phyloP scores from a whole-genome alignment of 2,113 vertebrate genomes.

The Drymodes brunneopygia region DNA sequence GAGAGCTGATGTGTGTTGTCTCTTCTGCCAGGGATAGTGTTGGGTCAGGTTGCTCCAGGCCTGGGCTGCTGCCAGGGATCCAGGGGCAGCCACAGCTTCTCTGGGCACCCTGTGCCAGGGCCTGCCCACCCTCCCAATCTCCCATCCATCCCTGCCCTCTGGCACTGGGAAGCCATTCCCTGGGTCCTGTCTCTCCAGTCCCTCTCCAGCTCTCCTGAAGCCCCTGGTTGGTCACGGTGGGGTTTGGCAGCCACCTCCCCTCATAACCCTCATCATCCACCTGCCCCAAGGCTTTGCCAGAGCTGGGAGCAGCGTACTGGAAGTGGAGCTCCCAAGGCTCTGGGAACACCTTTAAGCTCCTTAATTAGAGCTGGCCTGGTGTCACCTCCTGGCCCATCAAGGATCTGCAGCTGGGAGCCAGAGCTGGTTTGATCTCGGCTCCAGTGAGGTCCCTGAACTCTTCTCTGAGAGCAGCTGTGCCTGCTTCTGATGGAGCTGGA shows the following conservation, averaged over 20 bases:
- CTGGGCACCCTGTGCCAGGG: neutral
- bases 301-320: fast-evolving
- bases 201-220: neutral
- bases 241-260: neutral
- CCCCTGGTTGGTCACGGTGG: fast-evolving
- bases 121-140: neutral
- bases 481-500: neutral
- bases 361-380: neutral
- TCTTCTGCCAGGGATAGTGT: neutral
- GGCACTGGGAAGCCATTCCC: neutral
- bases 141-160: neutral
- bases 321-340: neutral
- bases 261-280: fast-evolving
- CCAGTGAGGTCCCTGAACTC: neutral
- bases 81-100: neutral
- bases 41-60: neutral
- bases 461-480: neutral
- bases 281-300: neutral
- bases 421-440: neutral
- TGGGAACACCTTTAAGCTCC: neutral
- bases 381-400: fast-evolving
- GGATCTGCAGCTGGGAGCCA: neutral
- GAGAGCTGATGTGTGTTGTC: neutral
- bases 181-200: neutral
- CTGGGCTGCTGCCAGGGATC: neutral